Percentiles rank a stretch among this genome's conserved stretches.
phyloP scores from a whole-genome alignment of 2,113 vertebrate species.

The Aptenodytes patagonicus region DNA sequence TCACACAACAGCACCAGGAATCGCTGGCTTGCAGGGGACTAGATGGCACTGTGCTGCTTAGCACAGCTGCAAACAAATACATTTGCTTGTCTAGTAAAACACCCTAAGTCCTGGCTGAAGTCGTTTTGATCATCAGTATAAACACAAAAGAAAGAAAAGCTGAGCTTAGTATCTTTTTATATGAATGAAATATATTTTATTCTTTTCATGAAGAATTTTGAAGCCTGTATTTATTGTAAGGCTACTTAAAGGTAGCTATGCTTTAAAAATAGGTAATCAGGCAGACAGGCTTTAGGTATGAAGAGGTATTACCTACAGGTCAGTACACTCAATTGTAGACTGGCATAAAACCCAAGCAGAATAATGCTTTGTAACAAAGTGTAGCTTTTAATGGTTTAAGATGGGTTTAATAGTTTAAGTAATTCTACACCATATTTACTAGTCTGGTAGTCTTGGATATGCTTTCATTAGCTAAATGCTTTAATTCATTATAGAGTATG shows the following conservation, averaged over 20 bases:
- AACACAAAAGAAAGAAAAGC: not conserved
- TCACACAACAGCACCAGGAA: not conserved
- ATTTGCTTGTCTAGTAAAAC: not conserved
- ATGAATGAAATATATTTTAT: rapidly evolving
- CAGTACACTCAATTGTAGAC: not conserved
- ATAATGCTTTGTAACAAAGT: not conserved
- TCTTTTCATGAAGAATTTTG: not conserved
- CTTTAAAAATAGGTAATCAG: not conserved
- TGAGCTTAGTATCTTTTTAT: not conserved
- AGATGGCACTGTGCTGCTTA: conserved; percentile 1
- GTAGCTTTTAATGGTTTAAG: not conserved
- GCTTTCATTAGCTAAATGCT: not conserved
- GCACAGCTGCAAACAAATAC: not conserved
- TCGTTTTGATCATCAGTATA: not conserved
- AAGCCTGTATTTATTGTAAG: not conserved
- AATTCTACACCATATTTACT: not conserved
- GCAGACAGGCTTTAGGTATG: not conserved
- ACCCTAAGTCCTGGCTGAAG: not conserved
- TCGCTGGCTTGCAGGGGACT: not conserved
- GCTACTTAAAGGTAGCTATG: not conserved
- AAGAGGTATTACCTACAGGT: not conserved
- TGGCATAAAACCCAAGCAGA: not conserved
- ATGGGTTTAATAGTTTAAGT: not conserved
- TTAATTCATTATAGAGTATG: not conserved
- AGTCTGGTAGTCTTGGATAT: not conserved